Evolutionary conservation across 2,797 vertebrate species (phyloP).

Genomic region (Spheniscus humboldti): DNA sequence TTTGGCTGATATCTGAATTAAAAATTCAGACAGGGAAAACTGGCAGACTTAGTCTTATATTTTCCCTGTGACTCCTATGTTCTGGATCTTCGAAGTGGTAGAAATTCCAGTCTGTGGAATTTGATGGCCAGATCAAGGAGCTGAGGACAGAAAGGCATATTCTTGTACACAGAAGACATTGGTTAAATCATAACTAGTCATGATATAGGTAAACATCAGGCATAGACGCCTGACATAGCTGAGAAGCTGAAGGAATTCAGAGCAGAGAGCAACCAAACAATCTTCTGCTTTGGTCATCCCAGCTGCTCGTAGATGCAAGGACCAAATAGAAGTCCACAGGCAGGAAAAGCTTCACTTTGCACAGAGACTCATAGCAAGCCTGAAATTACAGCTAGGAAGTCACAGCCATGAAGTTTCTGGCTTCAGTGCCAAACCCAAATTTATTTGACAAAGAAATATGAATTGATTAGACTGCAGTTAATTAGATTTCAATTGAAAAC

Average conservation of each 20-base stretch:
- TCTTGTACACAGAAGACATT: neutral
- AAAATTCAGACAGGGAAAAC: neutral
- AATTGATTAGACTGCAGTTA: slow-evolving; percentile 50
- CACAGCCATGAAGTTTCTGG: neutral
- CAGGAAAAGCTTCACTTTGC: neutral
- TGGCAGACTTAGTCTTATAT: neutral
- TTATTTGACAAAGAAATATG: slow-evolving; percentile 23
- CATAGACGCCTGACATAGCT: neutral
- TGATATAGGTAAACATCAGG: neutral
- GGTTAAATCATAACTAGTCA: neutral
- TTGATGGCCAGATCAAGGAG: neutral
- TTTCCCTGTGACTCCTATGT: neutral
- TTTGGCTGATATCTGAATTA: neutral
- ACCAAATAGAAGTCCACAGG: neutral
- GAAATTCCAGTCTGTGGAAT: neutral
- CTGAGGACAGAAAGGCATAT: neutral
- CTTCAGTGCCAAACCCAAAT: neutral
- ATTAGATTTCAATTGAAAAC: slow-evolving; percentile 50
- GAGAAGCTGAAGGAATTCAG: neutral
- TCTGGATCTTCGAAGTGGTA: neutral
- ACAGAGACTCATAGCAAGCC: neutral
- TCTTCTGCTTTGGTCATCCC: neutral
- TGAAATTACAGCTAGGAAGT: neutral
- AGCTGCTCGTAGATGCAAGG: neutral
- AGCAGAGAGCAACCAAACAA: neutral